Evolutionary conservation across 2,113 vertebrate genomes (phyloP).

Genomic region (Rutilus rutilus): DNA sequence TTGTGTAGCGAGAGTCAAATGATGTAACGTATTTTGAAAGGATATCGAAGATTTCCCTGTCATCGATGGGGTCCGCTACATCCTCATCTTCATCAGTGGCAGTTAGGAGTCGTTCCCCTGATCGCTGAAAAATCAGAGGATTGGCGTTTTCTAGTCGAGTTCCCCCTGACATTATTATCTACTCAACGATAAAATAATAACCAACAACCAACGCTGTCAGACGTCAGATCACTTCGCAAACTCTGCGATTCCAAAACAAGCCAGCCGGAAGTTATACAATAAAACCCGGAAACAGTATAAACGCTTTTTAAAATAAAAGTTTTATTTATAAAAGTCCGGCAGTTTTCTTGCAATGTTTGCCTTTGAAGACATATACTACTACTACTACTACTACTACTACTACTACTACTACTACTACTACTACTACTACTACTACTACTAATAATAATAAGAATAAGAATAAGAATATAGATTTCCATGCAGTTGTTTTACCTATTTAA

Average conservation of each 20-base stretch:
- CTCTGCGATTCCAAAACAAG: neutral
- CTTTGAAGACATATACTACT: no score
- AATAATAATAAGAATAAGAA: neutral
- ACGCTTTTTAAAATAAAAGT: conserved; percentile 17
- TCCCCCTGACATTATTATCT: conserved; percentile 54
- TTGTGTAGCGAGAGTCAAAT: neutral
- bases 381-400: no score
- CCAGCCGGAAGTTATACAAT: neutral
- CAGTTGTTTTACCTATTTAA: no score
- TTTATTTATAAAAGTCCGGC: neutral
- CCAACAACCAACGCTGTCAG: neutral
- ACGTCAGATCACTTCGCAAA: neutral
- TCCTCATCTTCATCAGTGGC: conserved; percentile 82
- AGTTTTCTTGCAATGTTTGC: no score
- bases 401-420: no score
- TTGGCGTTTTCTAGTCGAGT: conserved; percentile 82
- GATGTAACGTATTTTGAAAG: conserved; percentile 46
- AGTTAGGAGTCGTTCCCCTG: conserved; percentile 79
- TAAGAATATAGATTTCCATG: no score
- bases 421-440: no score
- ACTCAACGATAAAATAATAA: neutral
- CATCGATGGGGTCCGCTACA: conserved; percentile 80
- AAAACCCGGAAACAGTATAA: neutral
- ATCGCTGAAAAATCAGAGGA: conserved; percentile 81
- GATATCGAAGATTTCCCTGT: conserved; percentile 88